phyloP scores from a whole-genome alignment of 2,888 invertebrate species.

The Bellardia pandia region DNA sequence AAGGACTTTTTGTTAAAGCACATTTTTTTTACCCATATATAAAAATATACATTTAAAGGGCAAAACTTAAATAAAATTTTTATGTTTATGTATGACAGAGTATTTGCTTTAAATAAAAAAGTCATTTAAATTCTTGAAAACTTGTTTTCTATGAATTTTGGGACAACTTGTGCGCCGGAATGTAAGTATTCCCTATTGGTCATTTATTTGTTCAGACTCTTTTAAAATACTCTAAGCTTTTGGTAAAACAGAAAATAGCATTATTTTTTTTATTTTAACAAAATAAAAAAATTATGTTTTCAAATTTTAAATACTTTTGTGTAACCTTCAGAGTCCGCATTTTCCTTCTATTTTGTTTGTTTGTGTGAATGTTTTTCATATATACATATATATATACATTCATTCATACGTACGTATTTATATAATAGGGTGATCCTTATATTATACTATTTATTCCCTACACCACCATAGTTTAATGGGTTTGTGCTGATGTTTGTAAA shows the following conservation, averaged over 20 bases:
- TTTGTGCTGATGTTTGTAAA: no score
- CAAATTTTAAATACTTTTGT: slow-evolving; percentile 53
- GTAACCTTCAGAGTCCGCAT: slow-evolving; percentile 52
- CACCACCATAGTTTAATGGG: no score
- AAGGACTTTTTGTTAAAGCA: slow-evolving; percentile 11
- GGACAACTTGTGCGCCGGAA: slow-evolving; percentile 33
- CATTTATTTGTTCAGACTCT: slow-evolving; percentile 53
- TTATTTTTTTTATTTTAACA: background rate
- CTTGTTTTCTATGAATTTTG: slow-evolving; percentile 33
- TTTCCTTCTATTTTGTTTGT: slow-evolving; percentile 1
- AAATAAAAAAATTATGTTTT: slow-evolving; percentile 32
- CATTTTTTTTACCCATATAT: background rate
- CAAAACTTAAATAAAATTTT: slow-evolving; percentile 27
- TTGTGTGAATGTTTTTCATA: background rate
- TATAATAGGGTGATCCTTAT: no score
- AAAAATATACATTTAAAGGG: background rate
- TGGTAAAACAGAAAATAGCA: slow-evolving; percentile 30
- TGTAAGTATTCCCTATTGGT: slow-evolving; percentile 4
- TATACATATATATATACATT: background rate
- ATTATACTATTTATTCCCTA: no score
- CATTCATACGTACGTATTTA: no score
- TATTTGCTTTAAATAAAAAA: slow-evolving; percentile 38
- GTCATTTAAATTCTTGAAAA: slow-evolving; percentile 43
- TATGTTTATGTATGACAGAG: background rate
- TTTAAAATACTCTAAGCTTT: slow-evolving; percentile 51